Conservation (phyloP, 2,888 invertebrate species). For the Ophion ventricosus region DNA sequence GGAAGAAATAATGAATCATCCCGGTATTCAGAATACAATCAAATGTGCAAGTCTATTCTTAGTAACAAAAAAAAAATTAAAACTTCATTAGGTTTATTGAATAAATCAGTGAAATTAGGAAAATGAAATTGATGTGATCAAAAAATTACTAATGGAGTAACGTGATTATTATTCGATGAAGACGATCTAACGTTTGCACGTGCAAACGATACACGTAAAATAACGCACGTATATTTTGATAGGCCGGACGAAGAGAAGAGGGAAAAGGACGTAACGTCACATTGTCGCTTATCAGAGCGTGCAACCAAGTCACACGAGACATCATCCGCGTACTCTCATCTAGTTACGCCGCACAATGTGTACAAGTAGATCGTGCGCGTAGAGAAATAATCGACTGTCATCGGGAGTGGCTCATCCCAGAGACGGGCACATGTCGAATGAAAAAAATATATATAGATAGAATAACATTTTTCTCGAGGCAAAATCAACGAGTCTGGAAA, state of each 20-base stretch:
- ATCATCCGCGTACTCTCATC: constrained; percentile 45
- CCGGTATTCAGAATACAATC: too few species aligned
- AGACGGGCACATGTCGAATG: not conserved
- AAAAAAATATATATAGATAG: not conserved
- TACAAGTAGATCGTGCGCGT: not conserved
- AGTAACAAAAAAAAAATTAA: too few species aligned
- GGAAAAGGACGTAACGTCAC: constrained; percentile 44
- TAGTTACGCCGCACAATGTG: constrained; percentile 21
- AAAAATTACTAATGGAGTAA: not conserved
- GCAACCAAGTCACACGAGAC: constrained; percentile 61
- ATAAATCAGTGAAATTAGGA: not conserved
- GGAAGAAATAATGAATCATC: too few species aligned
- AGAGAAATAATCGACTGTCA: not conserved
- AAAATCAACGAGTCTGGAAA: not conserved
- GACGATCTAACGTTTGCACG: too few species aligned
- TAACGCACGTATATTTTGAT: not conserved
- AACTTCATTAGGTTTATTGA: too few species aligned
- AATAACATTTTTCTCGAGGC: not conserved
- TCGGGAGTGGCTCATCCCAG: constrained; percentile 13
- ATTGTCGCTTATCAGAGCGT: constrained; percentile 61
- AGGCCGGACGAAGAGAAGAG: constrained; percentile 1
- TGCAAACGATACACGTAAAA: not conserved
- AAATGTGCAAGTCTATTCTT: too few species aligned
- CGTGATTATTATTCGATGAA: too few species aligned
- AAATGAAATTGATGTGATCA: not conserved